These are phyloP conservation scores for Artibeus jamaicensis DNA, from an alignment of 2,797 vertebrate genomes.

Conservation along the genomic window DNA sequence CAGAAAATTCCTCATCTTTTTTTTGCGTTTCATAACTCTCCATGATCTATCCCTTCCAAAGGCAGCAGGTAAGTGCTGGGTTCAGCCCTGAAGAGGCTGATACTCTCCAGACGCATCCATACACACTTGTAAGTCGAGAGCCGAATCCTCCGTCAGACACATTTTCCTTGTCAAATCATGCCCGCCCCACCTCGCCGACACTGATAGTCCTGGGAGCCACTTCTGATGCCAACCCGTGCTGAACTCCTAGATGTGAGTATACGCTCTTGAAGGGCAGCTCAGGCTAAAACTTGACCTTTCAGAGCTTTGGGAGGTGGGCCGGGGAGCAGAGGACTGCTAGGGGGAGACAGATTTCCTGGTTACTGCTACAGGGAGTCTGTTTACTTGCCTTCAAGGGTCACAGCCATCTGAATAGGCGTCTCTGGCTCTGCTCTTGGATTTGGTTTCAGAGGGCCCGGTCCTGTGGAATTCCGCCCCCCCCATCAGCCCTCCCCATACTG, in stretches of 20 bases:
- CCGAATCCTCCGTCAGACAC: neutral
- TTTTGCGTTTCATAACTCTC: neutral
- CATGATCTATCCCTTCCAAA: neutral
- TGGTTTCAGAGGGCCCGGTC: conserved; percentile 62
- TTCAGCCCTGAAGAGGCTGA: neutral
- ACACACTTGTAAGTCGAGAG: conserved; percentile 46
- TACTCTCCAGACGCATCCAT: conserved; percentile 29
- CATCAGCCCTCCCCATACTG: neutral
- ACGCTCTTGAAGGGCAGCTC: conserved; percentile 55
- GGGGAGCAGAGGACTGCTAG: neutral
- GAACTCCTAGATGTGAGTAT: conserved; percentile 44
- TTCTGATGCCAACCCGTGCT: conserved; percentile 46
- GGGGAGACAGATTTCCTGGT: conserved; percentile 49
- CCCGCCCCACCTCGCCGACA: conserved; percentile 42
- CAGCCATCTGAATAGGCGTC: conserved; percentile 31
- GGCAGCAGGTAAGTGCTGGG: neutral
- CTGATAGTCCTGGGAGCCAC: conserved; percentile 68
- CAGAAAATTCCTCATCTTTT: neutral
- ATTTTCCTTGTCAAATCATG: conserved; percentile 51
- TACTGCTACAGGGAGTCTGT: conserved; percentile 66
- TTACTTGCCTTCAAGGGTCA: conserved; percentile 76
- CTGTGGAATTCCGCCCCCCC: neutral
- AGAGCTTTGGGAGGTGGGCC: conserved; percentile 35
- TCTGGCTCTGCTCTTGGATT: conserved; percentile 57
- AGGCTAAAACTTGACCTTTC: conserved; percentile 68